A percentile compares a stretch with the other conserved stretches of the same genome.
Conservation (phyloP, 2,888 invertebrate genomes). For the Drosophila monieri region DNA sequence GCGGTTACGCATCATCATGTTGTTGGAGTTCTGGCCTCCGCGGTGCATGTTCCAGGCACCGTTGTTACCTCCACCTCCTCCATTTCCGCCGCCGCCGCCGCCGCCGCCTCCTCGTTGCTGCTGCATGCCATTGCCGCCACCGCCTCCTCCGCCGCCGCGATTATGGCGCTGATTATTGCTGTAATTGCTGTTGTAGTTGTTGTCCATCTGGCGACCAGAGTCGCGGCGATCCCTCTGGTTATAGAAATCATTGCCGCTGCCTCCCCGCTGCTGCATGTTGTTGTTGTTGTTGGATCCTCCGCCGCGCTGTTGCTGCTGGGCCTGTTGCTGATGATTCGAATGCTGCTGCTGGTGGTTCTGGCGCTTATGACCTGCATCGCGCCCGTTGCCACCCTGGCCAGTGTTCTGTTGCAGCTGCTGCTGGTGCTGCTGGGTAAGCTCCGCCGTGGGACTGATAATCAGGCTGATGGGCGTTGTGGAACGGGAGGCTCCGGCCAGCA, state of each 20-base stretch:
- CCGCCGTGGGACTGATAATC: constrained; percentile 90
- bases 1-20: constrained; percentile 81
- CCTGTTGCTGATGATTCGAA: constrained; percentile 50
- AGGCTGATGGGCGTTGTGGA: constrained; percentile 92
- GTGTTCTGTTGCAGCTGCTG: constrained; percentile 71
- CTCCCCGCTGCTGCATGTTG: constrained; percentile 62
- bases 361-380: constrained; percentile 82
- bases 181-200: constrained; percentile 77
- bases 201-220: constrained; percentile 82
- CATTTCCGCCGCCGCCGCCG: constrained; percentile 52
- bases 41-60: constrained; percentile 83
- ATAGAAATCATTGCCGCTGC: constrained; percentile 70
- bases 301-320: constrained; percentile 50
- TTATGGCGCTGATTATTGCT: constrained; percentile 82
- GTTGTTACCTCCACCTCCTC: constrained; percentile 75
- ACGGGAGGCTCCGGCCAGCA: constrained; percentile 87
- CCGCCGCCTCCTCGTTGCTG: constrained; percentile 38
- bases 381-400: constrained; percentile 82
- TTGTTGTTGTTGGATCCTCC: constrained; percentile 58
- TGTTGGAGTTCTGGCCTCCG: constrained; percentile 79
- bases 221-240: constrained; percentile 83
- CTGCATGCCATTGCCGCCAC: constrained; percentile 73
- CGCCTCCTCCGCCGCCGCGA: constrained; percentile 80
- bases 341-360: constrained; percentile 70
- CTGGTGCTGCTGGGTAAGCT: constrained; percentile 87